Base-by-base conservation (phyloP, 1,140 invertebrate genomes). In the Dryas iulia region DNA sequence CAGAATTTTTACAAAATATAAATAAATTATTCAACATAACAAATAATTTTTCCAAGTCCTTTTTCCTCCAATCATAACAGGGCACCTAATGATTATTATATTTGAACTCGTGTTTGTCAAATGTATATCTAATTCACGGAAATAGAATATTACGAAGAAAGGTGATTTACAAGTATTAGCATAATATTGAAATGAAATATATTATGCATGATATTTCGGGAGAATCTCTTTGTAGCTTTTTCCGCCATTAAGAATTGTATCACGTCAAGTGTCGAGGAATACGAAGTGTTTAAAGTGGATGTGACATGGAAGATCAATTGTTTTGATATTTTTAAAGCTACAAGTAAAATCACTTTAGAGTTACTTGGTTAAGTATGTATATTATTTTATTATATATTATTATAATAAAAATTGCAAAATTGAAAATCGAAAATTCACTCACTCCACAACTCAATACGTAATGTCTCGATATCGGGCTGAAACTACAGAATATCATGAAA, bases 171-270 rank as follows among this genome's bases (percentile, higher is more conserved):
- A 6, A 7, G 18, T 59, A 30, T 31, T 59, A 59, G 8, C 54
- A 18, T 25, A 59, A 59, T 59, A 59, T 59, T 11, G 57, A 59
- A 59, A 59, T 59, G n/a, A 21, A 21, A 35, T 58, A 30, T 59
- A 65, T 57, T 65, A 65, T 58, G 54, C 33, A 58, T 58, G 28
- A 56, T 56, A 56, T 56, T 59, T 59, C 8, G 18, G 14, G 30
- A 31, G 33, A 26, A 24, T 57, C 30, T 24, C 21, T 35, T 57
- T 65, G 53, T 56, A 39, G 53, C 31, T 65, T 65, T 65, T 65
- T 12, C 30, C 14, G 30, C 31, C 54, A 57, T 69, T 61, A 62
- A 30, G 53, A 62, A 54, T 69, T 69, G 61, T 62, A 61, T 69
- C 59, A 58, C 66, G 52, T 63, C 52, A 56, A 21, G 18, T 14